Percentiles rank a stretch among this genome's conserved stretches.
These are phyloP conservation scores for Elephas maximus DNA, from an alignment of 2,113 vertebrate species.

Conservation along the genomic window DNA sequence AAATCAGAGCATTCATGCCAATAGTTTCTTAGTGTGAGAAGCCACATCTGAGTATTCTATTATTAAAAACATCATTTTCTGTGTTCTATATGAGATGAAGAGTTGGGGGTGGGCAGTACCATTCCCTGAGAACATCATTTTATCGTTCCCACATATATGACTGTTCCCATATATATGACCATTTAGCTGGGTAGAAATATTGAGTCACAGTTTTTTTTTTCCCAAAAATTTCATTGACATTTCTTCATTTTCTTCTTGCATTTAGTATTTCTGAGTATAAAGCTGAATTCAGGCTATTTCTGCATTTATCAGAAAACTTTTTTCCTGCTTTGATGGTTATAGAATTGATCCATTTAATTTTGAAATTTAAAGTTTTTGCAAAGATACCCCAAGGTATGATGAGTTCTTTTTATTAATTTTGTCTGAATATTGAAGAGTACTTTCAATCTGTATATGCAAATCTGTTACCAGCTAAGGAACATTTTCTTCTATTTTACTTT, in stretches of 20 bases:
- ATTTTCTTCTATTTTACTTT: conserved; percentile 15
- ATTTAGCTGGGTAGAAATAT: background rate
- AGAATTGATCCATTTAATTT: background rate
- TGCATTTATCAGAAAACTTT: background rate
- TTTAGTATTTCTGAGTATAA: background rate
- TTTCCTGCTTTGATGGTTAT: background rate
- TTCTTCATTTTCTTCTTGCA: background rate
- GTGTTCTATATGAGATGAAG: background rate
- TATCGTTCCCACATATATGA: background rate
- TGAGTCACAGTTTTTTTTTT: background rate
- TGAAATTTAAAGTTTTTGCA: background rate
- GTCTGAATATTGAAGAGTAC: background rate
- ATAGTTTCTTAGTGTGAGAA: background rate
- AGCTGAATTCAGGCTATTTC: background rate
- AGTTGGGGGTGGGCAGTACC: background rate
- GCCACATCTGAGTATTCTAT: background rate
- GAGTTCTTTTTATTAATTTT: background rate
- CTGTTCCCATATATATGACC: no score
- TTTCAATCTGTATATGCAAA: background rate
- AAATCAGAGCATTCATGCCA: background rate
- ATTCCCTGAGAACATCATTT: background rate
- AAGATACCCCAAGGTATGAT: background rate
- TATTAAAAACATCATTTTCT: background rate
- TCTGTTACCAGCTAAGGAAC: background rate
- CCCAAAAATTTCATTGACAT: background rate